Evolutionary conservation across 2,888 invertebrate genomes (phyloP), one percentile per base, ranked within the genome.

Genomic region (Acleris emargana): DNA sequence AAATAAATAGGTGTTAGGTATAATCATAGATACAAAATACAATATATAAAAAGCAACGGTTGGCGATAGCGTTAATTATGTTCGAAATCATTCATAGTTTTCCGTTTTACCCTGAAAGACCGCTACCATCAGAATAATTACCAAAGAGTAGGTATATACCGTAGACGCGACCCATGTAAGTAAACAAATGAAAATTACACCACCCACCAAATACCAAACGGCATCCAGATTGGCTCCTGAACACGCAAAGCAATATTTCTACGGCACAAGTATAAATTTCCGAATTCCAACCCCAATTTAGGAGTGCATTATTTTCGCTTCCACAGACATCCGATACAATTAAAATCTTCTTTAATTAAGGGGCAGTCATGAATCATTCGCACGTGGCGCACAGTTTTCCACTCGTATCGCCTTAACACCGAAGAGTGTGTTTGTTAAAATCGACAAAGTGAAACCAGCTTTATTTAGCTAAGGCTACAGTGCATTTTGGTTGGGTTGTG

Each of bases 281-380:
- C 84, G 76, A 82, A 82, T 78, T 79, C 88, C 84, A 81, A 86
- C 89, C 91, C 91, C 90, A 91, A 91, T 91, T 91, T 91, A 89
- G 89, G 88, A 91, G 84, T 91, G 89, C 91, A 92, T 92, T 92
- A 92, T 92, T 91, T 92, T 92, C 90, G 88, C 89, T 91, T 92
- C 89, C 90, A 87, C 90, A 89, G 91, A 90, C 92, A 91, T 91
- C 91, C 91, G 90, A 92, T 92, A 92, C 92, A 93, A 93, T 93
- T 93, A 93, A 92, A 93, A 93, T 93, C 92, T 93, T 93, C 93
- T 93, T 93, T 93, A 93, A 93, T 93, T 93, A 93, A 93, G 93
- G 93, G 88, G 88, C 85, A 84, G 80, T 86, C 78, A 89, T 93
- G 88, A 91, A 93, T 93, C 93, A 93, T 93, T 92, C 87, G 93